A percentile compares a stretch with the other conserved stretches of the same genome.
Conservation (phyloP, 1,140 invertebrate genomes). For the Agrilus planipennis region DNA sequence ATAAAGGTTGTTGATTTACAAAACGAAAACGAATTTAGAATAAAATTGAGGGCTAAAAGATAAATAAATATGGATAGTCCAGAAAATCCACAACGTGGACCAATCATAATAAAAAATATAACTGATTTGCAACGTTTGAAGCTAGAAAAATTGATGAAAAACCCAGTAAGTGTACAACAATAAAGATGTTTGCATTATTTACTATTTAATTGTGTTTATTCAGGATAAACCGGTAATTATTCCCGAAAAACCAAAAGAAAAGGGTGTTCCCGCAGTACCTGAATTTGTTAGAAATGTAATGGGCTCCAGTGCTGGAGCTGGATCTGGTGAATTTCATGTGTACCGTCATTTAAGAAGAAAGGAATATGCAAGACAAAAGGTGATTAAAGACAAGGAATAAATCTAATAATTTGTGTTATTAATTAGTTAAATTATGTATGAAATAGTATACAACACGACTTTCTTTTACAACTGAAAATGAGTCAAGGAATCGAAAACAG, state of each 20-base stretch:
- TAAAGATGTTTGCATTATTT: slow-evolving; percentile 3
- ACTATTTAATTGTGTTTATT: slow-evolving; percentile 8
- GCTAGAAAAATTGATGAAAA: slow-evolving; percentile 84
- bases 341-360: slow-evolving; percentile 88
- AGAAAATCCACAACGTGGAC: no score
- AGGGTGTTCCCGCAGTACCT: slow-evolving; percentile 64
- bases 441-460: no score
- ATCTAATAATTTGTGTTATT: no score
- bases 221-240: slow-evolving; percentile 82
- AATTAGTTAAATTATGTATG: no score
- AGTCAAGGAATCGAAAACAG: no score
- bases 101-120: slow-evolving; percentile 57
- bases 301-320: slow-evolving; percentile 95
- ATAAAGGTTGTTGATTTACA: no score
- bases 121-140: slow-evolving; percentile 74
- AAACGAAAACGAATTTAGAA: no score
- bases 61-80: no score
- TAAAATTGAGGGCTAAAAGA: no score
- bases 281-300: slow-evolving; percentile 96
- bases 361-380: slow-evolving; percentile 90
- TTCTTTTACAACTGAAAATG: no score
- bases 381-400: slow-evolving; percentile 80
- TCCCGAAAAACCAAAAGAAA: slow-evolving; percentile 69
- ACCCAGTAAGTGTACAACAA: slow-evolving; percentile 54
- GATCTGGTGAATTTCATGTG: slow-evolving; percentile 97